Percentiles rank a stretch among this genome's conserved stretches.
phyloP scores from a whole-genome alignment of 2,888 invertebrate species.

The Sesamia inferens region DNA sequence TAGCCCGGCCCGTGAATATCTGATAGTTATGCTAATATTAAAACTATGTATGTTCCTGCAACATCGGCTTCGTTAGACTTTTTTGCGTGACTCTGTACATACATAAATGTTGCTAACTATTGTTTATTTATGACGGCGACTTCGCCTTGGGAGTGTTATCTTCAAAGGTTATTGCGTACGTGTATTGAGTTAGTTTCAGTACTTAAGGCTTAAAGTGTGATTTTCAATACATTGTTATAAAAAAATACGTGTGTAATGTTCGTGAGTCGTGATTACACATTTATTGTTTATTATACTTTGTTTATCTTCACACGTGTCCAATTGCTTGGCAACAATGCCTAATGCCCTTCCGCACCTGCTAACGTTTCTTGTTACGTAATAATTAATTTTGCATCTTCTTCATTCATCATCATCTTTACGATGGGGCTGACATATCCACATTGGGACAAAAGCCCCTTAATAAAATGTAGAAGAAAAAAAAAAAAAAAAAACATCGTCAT shows the following conservation, averaged over 20 bases:
- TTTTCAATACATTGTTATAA: conserved; percentile 63
- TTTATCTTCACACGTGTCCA: conserved; percentile 67
- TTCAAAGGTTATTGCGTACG: conserved; percentile 53
- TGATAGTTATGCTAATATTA: conserved; percentile 61
- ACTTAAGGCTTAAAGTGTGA: conserved; percentile 50
- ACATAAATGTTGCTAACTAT: conserved; percentile 31
- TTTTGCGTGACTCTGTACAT: conserved; percentile 48
- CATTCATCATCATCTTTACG: no score
- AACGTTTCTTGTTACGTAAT: conserved; percentile 37
- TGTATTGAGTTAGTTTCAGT: conserved; percentile 56
- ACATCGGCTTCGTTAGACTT: conserved; percentile 35
- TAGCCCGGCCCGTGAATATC: conserved; percentile 58
- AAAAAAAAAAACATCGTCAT: no score
- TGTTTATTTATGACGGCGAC: conserved; percentile 53
- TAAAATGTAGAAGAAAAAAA: no score
- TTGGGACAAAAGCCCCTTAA: no score
- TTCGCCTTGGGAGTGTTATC: conserved; percentile 68
- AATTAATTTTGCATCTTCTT: conserved; percentile 20
- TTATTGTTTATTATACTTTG: conserved; percentile 70
- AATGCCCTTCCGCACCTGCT: conserved; percentile 47
- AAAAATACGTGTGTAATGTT: conserved; percentile 70
- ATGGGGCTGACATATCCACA: no score
- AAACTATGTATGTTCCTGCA: conserved; percentile 45
- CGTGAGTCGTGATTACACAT: conserved; percentile 72
- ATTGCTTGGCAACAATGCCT: conserved; percentile 62